phyloP scores from a whole-genome alignment of 1,140 invertebrate species.

The Cyphomyrmex costatus region DNA sequence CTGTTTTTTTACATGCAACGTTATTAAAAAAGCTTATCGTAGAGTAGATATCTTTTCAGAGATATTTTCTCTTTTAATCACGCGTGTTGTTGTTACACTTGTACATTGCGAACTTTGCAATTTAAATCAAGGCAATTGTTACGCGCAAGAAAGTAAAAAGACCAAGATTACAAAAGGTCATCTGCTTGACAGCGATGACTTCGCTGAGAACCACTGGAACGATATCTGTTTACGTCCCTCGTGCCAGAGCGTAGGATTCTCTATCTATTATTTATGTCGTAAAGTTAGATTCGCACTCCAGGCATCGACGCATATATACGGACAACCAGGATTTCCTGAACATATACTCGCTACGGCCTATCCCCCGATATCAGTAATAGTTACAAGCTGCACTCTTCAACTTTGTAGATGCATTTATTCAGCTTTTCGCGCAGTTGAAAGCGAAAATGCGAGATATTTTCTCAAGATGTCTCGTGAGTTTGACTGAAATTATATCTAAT shows the following conservation, averaged over 20 bases:
- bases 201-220: constrained; percentile 14
- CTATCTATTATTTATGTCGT: constrained; percentile 49
- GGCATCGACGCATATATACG: constrained; percentile 19
- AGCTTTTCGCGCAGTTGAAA: background rate
- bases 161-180: background rate
- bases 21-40: constrained; percentile 52
- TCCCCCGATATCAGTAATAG: background rate
- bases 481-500: constrained; percentile 4
- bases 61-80: constrained; percentile 12
- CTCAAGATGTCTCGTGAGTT: background rate
- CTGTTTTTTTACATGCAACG: constrained; percentile 42
- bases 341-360: background rate
- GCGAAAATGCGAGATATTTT: constrained; percentile 5
- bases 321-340: constrained; percentile 36
- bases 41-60: background rate
- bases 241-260: constrained; percentile 1
- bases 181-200: background rate
- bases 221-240: constrained; percentile 27
- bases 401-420: constrained; percentile 1
- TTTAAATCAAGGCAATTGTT: constrained; percentile 17
- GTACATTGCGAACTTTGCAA: background rate
- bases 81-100: constrained; percentile 8
- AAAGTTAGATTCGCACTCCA: constrained; percentile 32
- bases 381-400: constrained; percentile 13
- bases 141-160: background rate